Conservation (phyloP, 2,888 invertebrate genomes). For the Xanthorhoe designata region DNA sequence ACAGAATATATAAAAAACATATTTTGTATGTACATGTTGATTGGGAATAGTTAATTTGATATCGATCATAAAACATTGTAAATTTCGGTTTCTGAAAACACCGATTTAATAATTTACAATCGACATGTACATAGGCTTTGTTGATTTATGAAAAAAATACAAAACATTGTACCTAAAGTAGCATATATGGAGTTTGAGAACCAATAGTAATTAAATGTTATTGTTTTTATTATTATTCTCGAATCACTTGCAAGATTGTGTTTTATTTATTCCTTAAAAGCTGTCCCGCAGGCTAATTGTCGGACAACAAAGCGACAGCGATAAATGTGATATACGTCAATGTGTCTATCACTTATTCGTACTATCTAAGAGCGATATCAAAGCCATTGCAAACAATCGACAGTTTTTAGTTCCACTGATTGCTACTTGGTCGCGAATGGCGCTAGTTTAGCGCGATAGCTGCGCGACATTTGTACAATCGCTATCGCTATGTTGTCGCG, state of each 20-base stretch:
- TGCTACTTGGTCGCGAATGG: no score
- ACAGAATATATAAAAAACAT: conserved; percentile 79
- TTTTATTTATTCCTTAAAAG: conserved; percentile 69
- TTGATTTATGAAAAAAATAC: conserved; percentile 77
- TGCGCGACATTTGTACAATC: no score
- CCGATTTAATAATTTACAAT: conserved; percentile 52
- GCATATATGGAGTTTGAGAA: conserved; percentile 76
- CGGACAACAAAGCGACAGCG: no score
- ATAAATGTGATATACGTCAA: no score
- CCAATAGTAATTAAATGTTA: conserved; percentile 84
- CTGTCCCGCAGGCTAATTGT: no score
- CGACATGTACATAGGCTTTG: conserved; percentile 69
- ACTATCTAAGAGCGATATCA: no score
- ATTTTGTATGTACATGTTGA: conserved; percentile 69
- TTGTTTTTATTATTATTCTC: conserved; percentile 84
- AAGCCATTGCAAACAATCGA: no score
- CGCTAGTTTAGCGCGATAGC: no score
- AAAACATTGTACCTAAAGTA: conserved; percentile 83
- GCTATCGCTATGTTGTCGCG: no score
- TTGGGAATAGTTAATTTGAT: conserved; percentile 49
- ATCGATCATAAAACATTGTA: conserved; percentile 21
- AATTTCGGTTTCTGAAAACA: conserved; percentile 36
- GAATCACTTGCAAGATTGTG: conserved; percentile 82
- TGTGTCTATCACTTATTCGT: no score
- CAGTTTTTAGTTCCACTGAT: no score